A percentile compares a stretch with the other conserved stretches of the same genome.
phyloP scores from a whole-genome alignment of 2,888 invertebrate species.

The Elysia crispata region DNA sequence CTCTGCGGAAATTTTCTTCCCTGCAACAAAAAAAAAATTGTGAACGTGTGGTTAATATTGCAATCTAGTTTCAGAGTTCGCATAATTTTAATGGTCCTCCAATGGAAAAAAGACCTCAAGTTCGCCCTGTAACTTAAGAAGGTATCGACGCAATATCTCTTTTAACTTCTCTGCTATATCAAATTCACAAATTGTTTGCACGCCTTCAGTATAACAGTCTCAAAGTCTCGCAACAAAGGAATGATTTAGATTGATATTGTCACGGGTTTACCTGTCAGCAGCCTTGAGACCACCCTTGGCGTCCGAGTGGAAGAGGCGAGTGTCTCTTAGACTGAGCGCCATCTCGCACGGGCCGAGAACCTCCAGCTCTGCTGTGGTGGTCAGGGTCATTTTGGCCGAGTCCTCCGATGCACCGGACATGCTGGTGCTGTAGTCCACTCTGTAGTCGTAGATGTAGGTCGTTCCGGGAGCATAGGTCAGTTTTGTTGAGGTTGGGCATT shows the following conservation, averaged over 20 bases:
- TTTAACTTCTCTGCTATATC: too few species aligned
- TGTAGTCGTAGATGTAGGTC: slow-evolving; percentile 86
- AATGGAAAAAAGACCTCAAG: too few species aligned
- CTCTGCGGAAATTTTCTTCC: slow-evolving; percentile 70
- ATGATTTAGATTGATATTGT: too few species aligned
- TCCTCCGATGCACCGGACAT: slow-evolving; percentile 83
- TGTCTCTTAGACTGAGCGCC: slow-evolving; percentile 75
- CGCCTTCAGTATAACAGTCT: too few species aligned
- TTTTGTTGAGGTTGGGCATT: slow-evolving; percentile 74
- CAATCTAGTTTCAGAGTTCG: too few species aligned
- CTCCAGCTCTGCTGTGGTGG: slow-evolving; percentile 76
- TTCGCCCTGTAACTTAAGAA: too few species aligned
- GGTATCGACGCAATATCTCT: too few species aligned
- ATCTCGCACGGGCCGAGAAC: slow-evolving; percentile 78
- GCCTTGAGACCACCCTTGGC: background rate
- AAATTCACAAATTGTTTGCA: too few species aligned
- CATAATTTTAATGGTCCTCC: too few species aligned
- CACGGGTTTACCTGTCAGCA: slow-evolving; percentile 13
- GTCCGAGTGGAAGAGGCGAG: background rate
- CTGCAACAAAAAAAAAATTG: background rate
- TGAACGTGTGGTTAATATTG: too few species aligned
- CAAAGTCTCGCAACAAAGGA: too few species aligned
- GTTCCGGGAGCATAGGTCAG: slow-evolving; percentile 81
- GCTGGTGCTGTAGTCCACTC: slow-evolving; percentile 84
- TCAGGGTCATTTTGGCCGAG: slow-evolving; percentile 75